Evolutionary conservation across 2,888 invertebrate genomes (phyloP).

Genomic region (Scaptomyza parva): DNA sequence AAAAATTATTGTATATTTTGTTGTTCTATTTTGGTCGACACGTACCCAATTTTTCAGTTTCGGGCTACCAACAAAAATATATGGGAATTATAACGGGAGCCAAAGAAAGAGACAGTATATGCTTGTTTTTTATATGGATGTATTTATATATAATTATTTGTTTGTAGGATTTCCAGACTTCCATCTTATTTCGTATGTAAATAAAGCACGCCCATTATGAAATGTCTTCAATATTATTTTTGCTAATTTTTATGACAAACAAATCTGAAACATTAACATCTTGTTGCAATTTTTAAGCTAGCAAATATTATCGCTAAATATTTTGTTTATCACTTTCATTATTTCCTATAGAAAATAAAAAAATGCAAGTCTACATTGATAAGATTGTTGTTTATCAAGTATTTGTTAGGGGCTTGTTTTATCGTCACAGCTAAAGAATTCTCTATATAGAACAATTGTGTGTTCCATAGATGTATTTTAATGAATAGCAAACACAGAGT

Average conservation of each 20-base stretch:
- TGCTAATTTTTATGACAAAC: background rate
- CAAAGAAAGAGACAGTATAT: background rate
- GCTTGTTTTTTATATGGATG: constrained; percentile 1
- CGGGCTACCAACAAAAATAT: constrained; percentile 40
- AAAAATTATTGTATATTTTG: constrained; percentile 25
- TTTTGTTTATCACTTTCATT: no score
- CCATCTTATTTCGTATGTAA: constrained; percentile 48
- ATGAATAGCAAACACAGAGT: constrained; percentile 49
- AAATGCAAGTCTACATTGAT: constrained; percentile 21
- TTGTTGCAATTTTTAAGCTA: background rate
- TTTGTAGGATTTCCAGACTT: constrained; percentile 9
- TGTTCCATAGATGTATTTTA: constrained; percentile 5
- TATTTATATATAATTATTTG: background rate
- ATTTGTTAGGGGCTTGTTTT: constrained; percentile 40
- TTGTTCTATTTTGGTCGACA: constrained; percentile 61
- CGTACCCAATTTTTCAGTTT: constrained; percentile 45
- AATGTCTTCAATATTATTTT: constrained; percentile 14
- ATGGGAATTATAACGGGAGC: constrained; percentile 16
- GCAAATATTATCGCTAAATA: background rate
- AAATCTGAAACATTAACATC: background rate
- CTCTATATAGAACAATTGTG: constrained; percentile 10
- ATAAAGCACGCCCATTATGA: constrained; percentile 57
- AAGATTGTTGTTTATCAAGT: constrained; percentile 22
- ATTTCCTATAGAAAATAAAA: no score
- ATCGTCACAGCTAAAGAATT: constrained; percentile 1